A percentile compares a stretch with the other conserved stretches of the same genome.
Conservation (phyloP, 2,888 invertebrate species). For the Rhodophaea formosa region DNA sequence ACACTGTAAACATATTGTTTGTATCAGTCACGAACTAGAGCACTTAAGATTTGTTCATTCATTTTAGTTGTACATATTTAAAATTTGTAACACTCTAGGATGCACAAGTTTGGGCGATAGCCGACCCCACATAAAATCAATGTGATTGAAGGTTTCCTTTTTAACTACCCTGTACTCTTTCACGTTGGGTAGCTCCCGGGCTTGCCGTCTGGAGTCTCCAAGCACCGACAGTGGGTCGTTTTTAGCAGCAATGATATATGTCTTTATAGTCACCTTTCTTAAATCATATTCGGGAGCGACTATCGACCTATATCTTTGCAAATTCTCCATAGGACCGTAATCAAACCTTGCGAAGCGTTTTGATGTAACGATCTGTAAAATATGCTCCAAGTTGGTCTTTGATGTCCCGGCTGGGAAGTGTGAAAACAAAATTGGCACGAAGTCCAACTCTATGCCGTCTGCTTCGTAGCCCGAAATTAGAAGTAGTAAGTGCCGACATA, state of each 20-base stretch:
- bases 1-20: too few species aligned
- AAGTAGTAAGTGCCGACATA: not conserved
- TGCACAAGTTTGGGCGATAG: not conserved
- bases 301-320: not conserved
- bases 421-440: constrained; percentile 31
- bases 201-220: not conserved
- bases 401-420: constrained; percentile 49
- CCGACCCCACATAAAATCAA: constrained; percentile 1
- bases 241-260: not conserved
- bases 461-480: not conserved
- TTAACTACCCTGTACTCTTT: not conserved
- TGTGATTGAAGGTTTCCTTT: not conserved
- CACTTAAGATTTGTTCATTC: too few species aligned
- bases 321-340: constrained; percentile 30
- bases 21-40: too few species aligned
- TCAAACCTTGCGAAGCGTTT: constrained; percentile 45
- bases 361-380: constrained; percentile 36
- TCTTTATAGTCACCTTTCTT: not conserved
- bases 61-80: not conserved
- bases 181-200: not conserved
- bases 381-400: constrained; percentile 44
- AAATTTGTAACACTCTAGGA: constrained; percentile 2
- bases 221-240: constrained; percentile 1
- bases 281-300: not conserved
- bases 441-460: constrained; percentile 21